A percentile compares a stretch with the other conserved stretches of the same genome.
phyloP scores from a whole-genome alignment of 2,888 invertebrate species.

The Ametastegia equiseti region DNA sequence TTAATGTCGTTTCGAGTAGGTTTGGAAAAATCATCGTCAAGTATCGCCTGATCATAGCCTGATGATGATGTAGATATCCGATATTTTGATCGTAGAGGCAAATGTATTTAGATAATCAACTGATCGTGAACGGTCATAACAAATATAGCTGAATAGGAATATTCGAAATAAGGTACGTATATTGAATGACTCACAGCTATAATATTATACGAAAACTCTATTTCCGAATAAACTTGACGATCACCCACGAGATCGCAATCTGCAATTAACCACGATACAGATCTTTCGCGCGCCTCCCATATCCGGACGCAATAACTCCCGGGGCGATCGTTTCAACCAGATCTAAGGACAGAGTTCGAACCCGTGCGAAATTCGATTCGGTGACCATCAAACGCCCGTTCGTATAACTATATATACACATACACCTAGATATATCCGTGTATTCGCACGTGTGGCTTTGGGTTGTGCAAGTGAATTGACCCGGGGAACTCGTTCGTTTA shows the following conservation, averaged over 20 bases:
- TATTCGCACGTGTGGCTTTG: constrained; percentile 26
- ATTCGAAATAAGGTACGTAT: background rate
- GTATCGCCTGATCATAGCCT: too few relatives aligned
- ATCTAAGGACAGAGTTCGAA: constrained; percentile 19
- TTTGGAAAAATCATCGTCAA: too few relatives aligned
- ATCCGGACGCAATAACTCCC: constrained; percentile 10
- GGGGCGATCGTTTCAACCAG: constrained; percentile 17
- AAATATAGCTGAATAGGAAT: too few relatives aligned
- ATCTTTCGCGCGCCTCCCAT: constrained; percentile 13
- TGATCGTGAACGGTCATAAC: too few relatives aligned
- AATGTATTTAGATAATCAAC: too few relatives aligned
- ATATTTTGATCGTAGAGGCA: too few relatives aligned
- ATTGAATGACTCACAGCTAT: background rate
- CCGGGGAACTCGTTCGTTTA: background rate
- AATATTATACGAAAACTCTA: background rate
- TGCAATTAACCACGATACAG: constrained; percentile 3
- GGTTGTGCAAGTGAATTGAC: constrained; percentile 18
- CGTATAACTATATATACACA: too few relatives aligned
- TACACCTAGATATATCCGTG: too few relatives aligned
- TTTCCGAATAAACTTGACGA: background rate
- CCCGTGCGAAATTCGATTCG: constrained; percentile 8
- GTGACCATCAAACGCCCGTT: background rate
- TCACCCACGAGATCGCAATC: background rate
- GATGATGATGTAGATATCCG: too few relatives aligned
- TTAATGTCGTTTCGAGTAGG: too few relatives aligned